These are phyloP conservation scores for Climacteris rufus DNA, from an alignment of 2,113 vertebrate species.

Conservation along the genomic window DNA sequence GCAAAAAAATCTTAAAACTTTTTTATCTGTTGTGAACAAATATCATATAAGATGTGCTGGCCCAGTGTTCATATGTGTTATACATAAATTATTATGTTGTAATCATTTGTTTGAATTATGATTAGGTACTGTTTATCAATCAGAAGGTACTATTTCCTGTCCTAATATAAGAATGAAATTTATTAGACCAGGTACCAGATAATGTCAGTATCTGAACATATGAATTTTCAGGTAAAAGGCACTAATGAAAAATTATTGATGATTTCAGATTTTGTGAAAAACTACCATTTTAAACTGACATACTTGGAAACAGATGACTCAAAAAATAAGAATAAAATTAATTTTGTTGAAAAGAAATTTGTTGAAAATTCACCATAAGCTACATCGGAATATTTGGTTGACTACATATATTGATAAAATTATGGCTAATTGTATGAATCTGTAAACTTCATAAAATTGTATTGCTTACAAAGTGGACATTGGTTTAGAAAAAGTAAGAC, in stretches of 20 bases:
- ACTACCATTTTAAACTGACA: fast-evolving
- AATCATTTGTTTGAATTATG: background rate
- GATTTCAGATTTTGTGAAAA: background rate
- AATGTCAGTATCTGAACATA: background rate
- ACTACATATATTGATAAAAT: background rate
- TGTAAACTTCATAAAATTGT: background rate
- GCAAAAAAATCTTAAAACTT: background rate
- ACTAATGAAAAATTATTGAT: background rate
- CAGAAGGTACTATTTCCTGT: background rate
- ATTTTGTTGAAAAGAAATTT: background rate
- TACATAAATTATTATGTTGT: background rate
- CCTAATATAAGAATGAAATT: background rate
- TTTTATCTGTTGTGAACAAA: background rate
- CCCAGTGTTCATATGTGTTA: background rate
- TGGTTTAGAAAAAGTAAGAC: background rate
- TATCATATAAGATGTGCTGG: background rate
- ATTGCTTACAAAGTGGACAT: background rate
- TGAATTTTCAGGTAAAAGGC: background rate
- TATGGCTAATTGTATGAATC: background rate
- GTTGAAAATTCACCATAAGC: background rate
- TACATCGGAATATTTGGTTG: background rate
- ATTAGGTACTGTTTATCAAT: background rate
- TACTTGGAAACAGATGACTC: background rate
- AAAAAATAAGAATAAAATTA: background rate
- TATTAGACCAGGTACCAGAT: background rate